A percentile compares a stretch with the other conserved stretches of the same genome.
phyloP scores from a whole-genome alignment of 1,140 invertebrate genomes.

The Drosophila pachea region DNA sequence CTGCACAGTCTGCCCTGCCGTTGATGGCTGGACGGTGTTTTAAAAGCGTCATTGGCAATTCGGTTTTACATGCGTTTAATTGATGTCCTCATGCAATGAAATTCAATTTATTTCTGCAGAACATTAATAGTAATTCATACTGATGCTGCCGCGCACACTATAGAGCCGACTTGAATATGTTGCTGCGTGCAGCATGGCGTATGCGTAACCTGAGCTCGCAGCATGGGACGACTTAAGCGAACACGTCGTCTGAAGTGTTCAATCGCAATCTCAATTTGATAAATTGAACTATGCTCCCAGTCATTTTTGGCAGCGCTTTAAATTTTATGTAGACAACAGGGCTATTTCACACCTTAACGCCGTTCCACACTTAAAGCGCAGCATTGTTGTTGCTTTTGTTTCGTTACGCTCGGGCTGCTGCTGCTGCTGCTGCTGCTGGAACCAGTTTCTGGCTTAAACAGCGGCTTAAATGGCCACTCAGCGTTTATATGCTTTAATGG shows the following conservation, averaged over 20 bases:
- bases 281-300: no score
- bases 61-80: slow-evolving; percentile 78
- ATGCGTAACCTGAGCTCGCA: slow-evolving; percentile 8
- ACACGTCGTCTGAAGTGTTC: slow-evolving; percentile 1
- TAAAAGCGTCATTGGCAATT: slow-evolving; percentile 74
- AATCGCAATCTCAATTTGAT: background rate
- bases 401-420: background rate
- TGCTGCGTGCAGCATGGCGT: background rate
- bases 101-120: slow-evolving; percentile 73
- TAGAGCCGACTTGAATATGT: slow-evolving; percentile 42
- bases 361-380: background rate
- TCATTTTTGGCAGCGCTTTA: no score
- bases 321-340: background rate
- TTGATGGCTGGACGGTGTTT: slow-evolving; percentile 66
- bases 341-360: slow-evolving; percentile 5
- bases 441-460: slow-evolving; percentile 43
- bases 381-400: background rate
- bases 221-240: background rate
- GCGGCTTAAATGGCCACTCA: slow-evolving; percentile 46
- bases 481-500: slow-evolving; percentile 53
- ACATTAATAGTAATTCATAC: slow-evolving; percentile 74
- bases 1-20: slow-evolving; percentile 17
- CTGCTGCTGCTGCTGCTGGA: slow-evolving; percentile 5
- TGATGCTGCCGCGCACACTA: slow-evolving; percentile 29
- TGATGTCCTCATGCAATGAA: slow-evolving; percentile 77